Evolutionary conservation across 2,888 invertebrate species (phyloP).

Genomic region (Tubulanus polymorphus): DNA sequence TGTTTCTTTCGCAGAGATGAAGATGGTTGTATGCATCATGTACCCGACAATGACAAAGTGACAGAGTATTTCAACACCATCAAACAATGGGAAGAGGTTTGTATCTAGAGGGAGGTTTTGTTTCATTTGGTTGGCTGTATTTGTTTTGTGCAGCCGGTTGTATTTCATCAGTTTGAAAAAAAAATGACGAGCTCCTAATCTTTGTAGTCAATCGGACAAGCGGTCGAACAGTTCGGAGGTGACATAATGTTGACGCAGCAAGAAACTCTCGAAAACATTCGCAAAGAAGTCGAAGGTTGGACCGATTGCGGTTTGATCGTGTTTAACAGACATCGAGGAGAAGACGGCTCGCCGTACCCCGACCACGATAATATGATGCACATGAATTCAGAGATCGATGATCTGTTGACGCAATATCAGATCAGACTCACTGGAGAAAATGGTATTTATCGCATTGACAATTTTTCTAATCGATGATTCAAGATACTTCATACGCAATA

Average conservation of each 20-base stretch:
- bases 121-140: too few species aligned
- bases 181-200: too few species aligned
- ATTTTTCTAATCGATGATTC: too few species aligned
- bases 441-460: constrained; percentile 31
- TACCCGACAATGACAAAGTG: constrained; percentile 32
- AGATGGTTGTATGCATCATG: constrained; percentile 35
- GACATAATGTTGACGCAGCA: constrained; percentile 42
- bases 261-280: constrained; percentile 37
- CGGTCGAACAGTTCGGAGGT: constrained; percentile 47
- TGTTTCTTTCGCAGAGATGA: constrained; percentile 34
- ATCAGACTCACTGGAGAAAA: constrained; percentile 51
- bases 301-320: constrained; percentile 46
- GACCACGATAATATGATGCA: constrained; percentile 40
- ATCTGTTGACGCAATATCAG: constrained; percentile 42
- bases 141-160: too few species aligned
- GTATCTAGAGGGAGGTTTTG: too few species aligned
- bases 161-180: too few species aligned
- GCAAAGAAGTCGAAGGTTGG: constrained; percentile 45
- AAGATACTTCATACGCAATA: too few species aligned
- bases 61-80: constrained; percentile 29
- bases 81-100: constrained; percentile 39
- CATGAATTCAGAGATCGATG: constrained; percentile 43
- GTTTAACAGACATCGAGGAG: constrained; percentile 42
- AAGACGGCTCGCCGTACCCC: constrained; percentile 33
- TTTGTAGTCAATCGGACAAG: too few species aligned